phyloP scores from a whole-genome alignment of 1,140 invertebrate species.

The Aphis craccivora region DNA sequence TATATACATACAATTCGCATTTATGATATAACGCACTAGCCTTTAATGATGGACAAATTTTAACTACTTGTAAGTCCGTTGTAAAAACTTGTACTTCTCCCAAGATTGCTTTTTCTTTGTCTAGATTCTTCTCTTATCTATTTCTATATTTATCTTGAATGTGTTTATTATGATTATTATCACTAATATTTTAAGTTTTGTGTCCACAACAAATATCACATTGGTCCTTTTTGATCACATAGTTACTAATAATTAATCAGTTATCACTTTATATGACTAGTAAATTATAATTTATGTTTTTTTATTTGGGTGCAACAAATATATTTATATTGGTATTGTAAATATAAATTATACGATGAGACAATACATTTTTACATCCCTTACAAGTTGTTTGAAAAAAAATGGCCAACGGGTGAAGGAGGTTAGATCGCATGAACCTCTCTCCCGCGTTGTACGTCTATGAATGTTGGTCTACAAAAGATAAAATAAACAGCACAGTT shows the following conservation, averaged over 20 bases:
- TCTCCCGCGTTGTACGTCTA: no score
- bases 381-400: no score
- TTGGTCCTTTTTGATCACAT: slow-evolving; percentile 63
- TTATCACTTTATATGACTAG: no score
- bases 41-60: slow-evolving; percentile 61
- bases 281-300: no score
- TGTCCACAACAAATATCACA: slow-evolving; percentile 63
- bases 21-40: slow-evolving; percentile 63
- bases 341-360: no score
- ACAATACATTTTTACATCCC: no score
- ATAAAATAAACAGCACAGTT: slow-evolving; percentile 6
- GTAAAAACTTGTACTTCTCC: slow-evolving; percentile 57
- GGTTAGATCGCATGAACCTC: no score
- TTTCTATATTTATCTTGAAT: slow-evolving; percentile 60
- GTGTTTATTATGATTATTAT: slow-evolving; percentile 62
- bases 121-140: slow-evolving; percentile 60
- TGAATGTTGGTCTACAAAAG: slow-evolving; percentile 55
- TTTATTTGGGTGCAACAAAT: no score
- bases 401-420: no score
- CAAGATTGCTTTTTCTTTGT: slow-evolving; percentile 41
- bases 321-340: no score
- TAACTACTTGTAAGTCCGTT: slow-evolving; percentile 61
- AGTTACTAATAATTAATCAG: no score
- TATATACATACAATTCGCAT: slow-evolving; percentile 65
- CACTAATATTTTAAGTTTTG: slow-evolving; percentile 62